Evolutionary conservation across 1,140 invertebrate species (phyloP).

Genomic region (Lordiphosa stackelbergi): DNA sequence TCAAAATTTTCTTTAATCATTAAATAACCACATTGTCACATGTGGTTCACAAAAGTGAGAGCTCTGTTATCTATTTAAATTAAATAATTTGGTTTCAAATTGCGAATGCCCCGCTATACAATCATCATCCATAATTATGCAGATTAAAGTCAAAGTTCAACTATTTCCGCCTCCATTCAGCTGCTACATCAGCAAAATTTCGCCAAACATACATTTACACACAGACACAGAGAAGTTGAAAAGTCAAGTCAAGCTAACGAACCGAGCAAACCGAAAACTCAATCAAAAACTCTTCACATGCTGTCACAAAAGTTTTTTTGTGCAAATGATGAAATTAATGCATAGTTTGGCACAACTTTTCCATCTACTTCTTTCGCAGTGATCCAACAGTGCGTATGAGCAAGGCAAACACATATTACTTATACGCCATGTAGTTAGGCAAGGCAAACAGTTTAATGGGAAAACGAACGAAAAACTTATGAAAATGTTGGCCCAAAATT

Average conservation of each 20-base stretch:
- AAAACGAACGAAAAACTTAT: not conserved
- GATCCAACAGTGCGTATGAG: slow-evolving; percentile 19
- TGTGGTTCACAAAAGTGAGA: too few species aligned
- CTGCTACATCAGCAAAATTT: too few species aligned
- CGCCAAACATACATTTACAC: not conserved
- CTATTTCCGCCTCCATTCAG: too few species aligned
- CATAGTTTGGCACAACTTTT: slow-evolving; percentile 37
- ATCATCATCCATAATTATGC: too few species aligned
- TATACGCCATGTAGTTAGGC: slow-evolving; percentile 13
- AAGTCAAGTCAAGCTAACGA: slow-evolving; percentile 27
- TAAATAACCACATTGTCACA: too few species aligned
- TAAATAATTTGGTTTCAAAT: too few species aligned
- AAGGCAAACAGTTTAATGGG: slow-evolving; percentile 15
- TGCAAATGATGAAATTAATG: slow-evolving; percentile 58
- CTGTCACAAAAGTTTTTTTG: slow-evolving; percentile 40
- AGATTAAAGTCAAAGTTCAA: not conserved
- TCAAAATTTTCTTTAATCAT: too few species aligned
- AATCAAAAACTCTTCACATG: slow-evolving; percentile 67
- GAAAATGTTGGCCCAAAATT: too few species aligned
- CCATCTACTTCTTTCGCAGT: not conserved
- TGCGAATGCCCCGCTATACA: too few species aligned
- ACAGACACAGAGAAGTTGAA: not conserved
- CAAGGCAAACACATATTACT: slow-evolving; percentile 15
- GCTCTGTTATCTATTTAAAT: too few species aligned
- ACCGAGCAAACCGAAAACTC: slow-evolving; percentile 47